Evolutionary conservation across 2,113 vertebrate genomes (phyloP), one percentile per base, ranked within the genome.

Genomic region (Labeo rohita): DNA sequence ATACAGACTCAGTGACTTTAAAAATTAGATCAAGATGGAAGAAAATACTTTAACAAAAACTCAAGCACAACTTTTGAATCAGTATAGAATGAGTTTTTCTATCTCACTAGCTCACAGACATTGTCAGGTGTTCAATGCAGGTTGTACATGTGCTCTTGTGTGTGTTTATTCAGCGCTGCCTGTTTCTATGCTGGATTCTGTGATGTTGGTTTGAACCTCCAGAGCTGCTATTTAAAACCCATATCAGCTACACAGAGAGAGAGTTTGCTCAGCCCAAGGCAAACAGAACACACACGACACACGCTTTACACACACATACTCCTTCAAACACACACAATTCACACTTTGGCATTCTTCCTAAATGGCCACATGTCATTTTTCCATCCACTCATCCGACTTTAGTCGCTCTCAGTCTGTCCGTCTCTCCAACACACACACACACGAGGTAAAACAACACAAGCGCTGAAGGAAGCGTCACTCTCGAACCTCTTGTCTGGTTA

Each of bases 201-300:
- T 79, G 21, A 78, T 63, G 65, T 16, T 83, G 63, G 80, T 80
- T 47, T 78, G 36, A 87, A 21, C 84, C 74, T 50, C 72, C 74
- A 77, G 63, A 78, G 65, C 84, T 78, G 84, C 74, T 79, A 81
- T 85, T 86, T 88, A 75, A 80, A 88, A 84, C 52, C 65, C 43
- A 54, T 34, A 81, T 77, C 84, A 86, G 74, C 66, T 72, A 28
- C 74, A 28, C 74, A 39, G 65, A 86, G 76, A 8, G 52, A 75
- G 73, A 79, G 80, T 66, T 75, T 76, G 79, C 84, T 85, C 59
- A 84, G 75, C 81, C 75, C 61, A 80, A 52, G 70, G 83, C 83
- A 18, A 52, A 80, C 23, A 54, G n/a, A 56, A 75, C 80, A 78
- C 15, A 43, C 75, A 28, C 34, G 1, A 39, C 66, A 70, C 7